Conservation (phyloP, 2,888 invertebrate species). For the Dicroscelio sp. region DNA sequence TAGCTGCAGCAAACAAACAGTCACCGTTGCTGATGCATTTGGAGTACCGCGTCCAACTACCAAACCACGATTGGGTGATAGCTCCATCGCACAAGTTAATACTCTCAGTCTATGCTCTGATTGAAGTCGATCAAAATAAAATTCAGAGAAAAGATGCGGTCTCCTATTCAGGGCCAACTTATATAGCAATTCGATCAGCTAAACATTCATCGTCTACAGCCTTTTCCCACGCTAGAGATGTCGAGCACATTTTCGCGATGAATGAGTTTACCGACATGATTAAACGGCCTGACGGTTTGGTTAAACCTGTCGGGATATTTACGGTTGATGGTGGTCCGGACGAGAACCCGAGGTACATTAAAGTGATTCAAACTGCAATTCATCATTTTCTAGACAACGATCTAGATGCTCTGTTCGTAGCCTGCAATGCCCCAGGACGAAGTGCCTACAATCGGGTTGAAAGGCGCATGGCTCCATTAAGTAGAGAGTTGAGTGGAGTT, state of each 20-base stretch:
- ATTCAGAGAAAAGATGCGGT: constrained; percentile 88
- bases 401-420: constrained; percentile 86
- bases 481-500: constrained; percentile 86
- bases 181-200: constrained; percentile 88
- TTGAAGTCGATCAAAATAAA: constrained; percentile 82
- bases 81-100: constrained; percentile 88
- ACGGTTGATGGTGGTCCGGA: constrained; percentile 83
- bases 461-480: constrained; percentile 89
- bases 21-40: constrained; percentile 88
- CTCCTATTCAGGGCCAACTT: constrained; percentile 90
- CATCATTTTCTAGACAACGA: constrained; percentile 71
- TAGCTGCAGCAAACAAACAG: constrained; percentile 90
- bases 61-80: constrained; percentile 89
- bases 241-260: not conserved
- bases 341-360: constrained; percentile 63
- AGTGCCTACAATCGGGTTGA: constrained; percentile 88
- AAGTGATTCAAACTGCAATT: constrained; percentile 41
- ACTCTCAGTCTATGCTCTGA: constrained; percentile 88
- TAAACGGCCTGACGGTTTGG: not conserved
- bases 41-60: constrained; percentile 84
- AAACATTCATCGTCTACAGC: constrained; percentile 87
- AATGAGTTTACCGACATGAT: not conserved
- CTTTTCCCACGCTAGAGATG: constrained; percentile 80
- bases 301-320: not conserved
- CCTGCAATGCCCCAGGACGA: constrained; percentile 86